Conservation (phyloP, 2,797 vertebrate species). For the Meda fulgida region DNA sequence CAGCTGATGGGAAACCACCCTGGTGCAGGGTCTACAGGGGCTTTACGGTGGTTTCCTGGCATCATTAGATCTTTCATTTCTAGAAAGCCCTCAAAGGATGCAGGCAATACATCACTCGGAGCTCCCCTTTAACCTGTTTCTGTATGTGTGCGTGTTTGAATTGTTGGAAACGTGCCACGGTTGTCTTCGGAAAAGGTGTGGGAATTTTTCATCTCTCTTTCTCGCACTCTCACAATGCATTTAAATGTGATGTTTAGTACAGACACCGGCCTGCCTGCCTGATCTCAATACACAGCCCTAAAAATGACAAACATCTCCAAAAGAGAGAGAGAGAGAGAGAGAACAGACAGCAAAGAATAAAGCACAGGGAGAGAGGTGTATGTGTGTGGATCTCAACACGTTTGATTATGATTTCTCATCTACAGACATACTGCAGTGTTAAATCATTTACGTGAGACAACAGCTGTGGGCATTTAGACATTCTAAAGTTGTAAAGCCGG, state of each 20-base stretch:
- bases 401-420: not conserved
- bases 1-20: slow-evolving; percentile 25
- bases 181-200: slow-evolving; percentile 1
- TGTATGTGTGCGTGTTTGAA: not conserved
- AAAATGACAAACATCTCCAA: slow-evolving; percentile 17
- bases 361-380: not conserved
- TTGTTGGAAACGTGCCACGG: slow-evolving; percentile 12
- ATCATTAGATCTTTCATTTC: slow-evolving; percentile 36
- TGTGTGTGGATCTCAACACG: not conserved
- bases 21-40: not conserved
- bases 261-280: slow-evolving; percentile 62
- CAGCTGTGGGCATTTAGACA: not conserved
- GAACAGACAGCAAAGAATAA: not conserved
- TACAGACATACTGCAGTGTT: not conserved
- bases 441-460: not conserved
- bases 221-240: slow-evolving; percentile 74
- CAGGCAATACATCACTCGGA: slow-evolving; percentile 24
- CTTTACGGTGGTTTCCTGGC: slow-evolving; percentile 6
- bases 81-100: slow-evolving; percentile 29
- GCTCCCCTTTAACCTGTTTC: slow-evolving; percentile 32
- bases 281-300: slow-evolving; percentile 42
- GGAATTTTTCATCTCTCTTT: slow-evolving; percentile 63
- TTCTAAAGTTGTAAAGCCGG: not conserved
- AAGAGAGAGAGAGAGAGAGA: not conserved
- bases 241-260: slow-evolving; percentile 75